These are phyloP conservation scores for Parazoanthus darwini DNA, from an alignment of 92 coral and sea anemone species.

Conservation along the genomic window DNA sequence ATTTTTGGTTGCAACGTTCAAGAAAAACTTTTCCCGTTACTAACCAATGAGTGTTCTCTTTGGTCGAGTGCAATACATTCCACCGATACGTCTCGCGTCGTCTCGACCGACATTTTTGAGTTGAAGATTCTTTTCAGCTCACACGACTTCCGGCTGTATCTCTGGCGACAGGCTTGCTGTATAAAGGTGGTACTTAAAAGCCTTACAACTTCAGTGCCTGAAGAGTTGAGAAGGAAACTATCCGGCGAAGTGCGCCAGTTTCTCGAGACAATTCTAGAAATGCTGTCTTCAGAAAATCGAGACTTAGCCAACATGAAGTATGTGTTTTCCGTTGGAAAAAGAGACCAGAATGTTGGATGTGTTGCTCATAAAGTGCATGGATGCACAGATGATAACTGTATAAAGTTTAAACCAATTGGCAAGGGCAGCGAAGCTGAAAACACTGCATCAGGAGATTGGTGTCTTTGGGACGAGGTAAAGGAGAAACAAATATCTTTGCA, in stretches of 20 bases:
- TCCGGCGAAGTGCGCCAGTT: conserved; percentile 12
- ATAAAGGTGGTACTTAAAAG: not conserved
- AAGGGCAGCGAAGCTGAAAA: not conserved
- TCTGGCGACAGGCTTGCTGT: not conserved
- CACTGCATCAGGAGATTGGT: conserved; percentile 17
- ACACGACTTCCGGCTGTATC: not conserved
- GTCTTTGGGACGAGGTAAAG: conserved; percentile 3
- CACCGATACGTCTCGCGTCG: too few relatives aligned
- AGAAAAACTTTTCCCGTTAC: too few relatives aligned
- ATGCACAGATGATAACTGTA: too few relatives aligned
- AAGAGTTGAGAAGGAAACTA: not conserved
- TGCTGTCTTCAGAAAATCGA: not conserved
- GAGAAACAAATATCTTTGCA: not conserved
- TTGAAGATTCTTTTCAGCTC: not conserved
- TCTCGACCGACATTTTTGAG: not conserved
- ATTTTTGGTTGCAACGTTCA: not conserved
- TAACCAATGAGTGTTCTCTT: conserved; percentile 8
- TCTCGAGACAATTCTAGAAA: conserved; percentile 6
- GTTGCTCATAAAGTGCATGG: not conserved
- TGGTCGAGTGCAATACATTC: not conserved
- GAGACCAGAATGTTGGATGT: not conserved
- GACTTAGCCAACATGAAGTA: not conserved
- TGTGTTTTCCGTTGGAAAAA: not conserved
- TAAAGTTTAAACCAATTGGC: conserved; percentile 1
- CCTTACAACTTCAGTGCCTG: not conserved